Base-by-base conservation (phyloP, 2,888 invertebrate species). In the Autographa gamma region DNA sequence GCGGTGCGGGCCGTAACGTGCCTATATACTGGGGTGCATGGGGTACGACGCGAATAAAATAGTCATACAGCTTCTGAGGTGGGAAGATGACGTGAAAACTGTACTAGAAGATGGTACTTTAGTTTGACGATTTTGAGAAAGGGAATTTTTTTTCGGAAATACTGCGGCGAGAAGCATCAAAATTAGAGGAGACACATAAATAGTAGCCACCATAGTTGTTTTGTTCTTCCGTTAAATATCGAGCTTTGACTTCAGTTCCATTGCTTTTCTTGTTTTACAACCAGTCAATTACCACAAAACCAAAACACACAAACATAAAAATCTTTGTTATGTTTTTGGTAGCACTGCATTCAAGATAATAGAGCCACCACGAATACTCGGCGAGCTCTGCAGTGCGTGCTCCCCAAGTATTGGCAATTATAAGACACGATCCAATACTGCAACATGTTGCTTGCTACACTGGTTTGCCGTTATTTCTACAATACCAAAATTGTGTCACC, bases 1-100 rank as follows among this genome's bases (percentile, higher is more conserved):
- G 74, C 71, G 31, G 70, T 69, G 77, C 74, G 79, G 74, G 77
- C 69, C 77, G 82, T 74, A 84, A 87, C 87, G 91, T 90, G 88
- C 85, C 89, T 89, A 81, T 81, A 86, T 72, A 71, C 58, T 14
- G 18, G 77, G 74, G 77, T 78, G 77, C 74, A 77, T 64, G 25
- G 19, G 38, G 25, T 56, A 56, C 54, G 54, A 25, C 19, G 8
- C 3, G 9, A 18, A 56, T 56, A 19, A 56, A 56, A 56, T 56
- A 56, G 54, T 56, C 19, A 25, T 56, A 56, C 25, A 14, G 54
- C 11, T 18, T 54, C 9, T 19, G 11, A 19, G 54, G 18, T 19
- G 54, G 18, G 5, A 25, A 11, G 14, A 56, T 11, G 54, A 13
- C 13, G 13, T 19, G 54, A 54, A 25, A 25, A 25, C 13, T 56